phyloP scores from a whole-genome alignment of 1,140 invertebrate species.

The Cheumatopsyche charites region DNA sequence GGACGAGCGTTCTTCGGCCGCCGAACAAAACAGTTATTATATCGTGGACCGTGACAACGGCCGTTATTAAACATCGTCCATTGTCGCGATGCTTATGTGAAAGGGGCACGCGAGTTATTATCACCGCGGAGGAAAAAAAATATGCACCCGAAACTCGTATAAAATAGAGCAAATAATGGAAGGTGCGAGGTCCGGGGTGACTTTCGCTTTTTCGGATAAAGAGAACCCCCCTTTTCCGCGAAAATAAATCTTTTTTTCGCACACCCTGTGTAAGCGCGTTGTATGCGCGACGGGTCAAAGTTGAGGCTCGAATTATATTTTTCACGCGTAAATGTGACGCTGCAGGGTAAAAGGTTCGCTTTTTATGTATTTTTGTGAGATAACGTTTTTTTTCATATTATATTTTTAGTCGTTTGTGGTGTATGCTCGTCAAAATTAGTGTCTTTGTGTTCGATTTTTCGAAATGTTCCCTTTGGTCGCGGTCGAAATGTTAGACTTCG shows the following conservation, averaged over 20 bases:
- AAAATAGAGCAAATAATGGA: constrained; percentile 2
- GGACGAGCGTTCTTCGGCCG: constrained; percentile 31
- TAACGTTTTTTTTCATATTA: constrained; percentile 2
- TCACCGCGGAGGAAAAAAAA: too few species aligned
- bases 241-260: constrained; percentile 11
- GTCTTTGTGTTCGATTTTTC: neutral
- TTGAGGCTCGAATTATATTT: constrained; percentile 20
- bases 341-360: neutral
- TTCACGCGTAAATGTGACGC: neutral
- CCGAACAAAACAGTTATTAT: constrained; percentile 34
- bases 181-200: neutral
- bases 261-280: neutral
- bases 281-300: constrained; percentile 2
- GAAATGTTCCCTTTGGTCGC: neutral
- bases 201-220: constrained; percentile 23
- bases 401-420: neutral
- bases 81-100: neutral
- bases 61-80: constrained; percentile 22
- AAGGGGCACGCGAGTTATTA: too few species aligned
- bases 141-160: too few species aligned
- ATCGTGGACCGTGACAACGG: neutral
- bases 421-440: neutral
- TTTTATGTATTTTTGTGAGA: neutral
- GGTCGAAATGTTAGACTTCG: neutral
- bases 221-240: too few species aligned